phyloP scores from a whole-genome alignment of 2,113 vertebrate genomes.

The Misgurnus anguillicaudatus region DNA sequence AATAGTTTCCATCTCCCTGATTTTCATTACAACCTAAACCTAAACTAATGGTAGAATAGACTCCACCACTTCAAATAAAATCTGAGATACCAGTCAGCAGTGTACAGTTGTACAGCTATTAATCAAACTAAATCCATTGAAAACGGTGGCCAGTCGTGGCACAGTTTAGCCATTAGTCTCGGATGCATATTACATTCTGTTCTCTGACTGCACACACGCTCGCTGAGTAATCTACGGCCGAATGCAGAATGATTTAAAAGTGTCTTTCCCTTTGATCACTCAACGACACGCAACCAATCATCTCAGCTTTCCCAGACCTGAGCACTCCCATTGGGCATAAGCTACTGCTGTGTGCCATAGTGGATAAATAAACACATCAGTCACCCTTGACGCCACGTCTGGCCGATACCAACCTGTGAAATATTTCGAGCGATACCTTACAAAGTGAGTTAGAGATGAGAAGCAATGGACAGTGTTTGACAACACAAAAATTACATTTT shows the following conservation, averaged over 20 bases:
- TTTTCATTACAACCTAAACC: conserved; percentile 47
- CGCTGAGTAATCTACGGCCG: conserved; percentile 54
- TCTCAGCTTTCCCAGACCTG: conserved; percentile 48
- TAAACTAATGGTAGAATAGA: conserved; percentile 41
- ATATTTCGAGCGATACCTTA: conserved; percentile 12
- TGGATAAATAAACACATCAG: conserved; percentile 26
- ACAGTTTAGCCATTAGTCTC: conserved; percentile 58
- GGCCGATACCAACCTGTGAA: conserved; percentile 15
- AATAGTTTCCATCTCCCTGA: conserved; percentile 40
- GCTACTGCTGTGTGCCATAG: conserved; percentile 35
- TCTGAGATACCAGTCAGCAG: conserved; percentile 35
- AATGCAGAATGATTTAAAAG: conserved; percentile 61
- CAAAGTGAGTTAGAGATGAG: conserved; percentile 8
- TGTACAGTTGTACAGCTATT: conserved; percentile 49
- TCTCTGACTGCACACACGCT: conserved; percentile 38
- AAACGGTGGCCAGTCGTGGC: conserved; percentile 49
- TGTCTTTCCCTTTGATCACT: conserved; percentile 53
- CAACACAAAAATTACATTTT: conserved; percentile 1
- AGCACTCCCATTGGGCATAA: conserved; percentile 39
- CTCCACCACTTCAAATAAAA: conserved; percentile 53
- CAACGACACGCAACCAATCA: conserved; percentile 58
- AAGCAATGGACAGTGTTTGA: conserved; percentile 20
- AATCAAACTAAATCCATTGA: conserved; percentile 61
- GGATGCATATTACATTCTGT: conserved; percentile 54
- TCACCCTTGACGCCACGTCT: conserved; percentile 33